Base-by-base conservation (phyloP, 92 coral and sea anemone species). In the Umimayanthus kanabou region DNA sequence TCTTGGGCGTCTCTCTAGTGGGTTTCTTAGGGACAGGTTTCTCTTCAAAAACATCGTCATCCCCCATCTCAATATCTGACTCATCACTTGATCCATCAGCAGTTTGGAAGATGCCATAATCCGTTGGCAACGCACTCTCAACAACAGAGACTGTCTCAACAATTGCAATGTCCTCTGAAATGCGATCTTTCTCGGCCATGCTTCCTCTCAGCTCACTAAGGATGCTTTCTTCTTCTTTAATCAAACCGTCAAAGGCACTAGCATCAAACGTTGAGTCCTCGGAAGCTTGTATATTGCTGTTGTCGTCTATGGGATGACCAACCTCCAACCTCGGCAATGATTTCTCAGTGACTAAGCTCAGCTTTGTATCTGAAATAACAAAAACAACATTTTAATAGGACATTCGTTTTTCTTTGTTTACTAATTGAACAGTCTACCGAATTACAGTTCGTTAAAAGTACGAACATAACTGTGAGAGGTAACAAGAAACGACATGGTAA, bases 1-100 rank as follows among this genome's bases (percentile, higher is more conserved):
- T 72, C 81, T 80, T 74, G 75, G 40, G 80, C 61, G 45, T 72
- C n/a, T 83, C 77, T 69, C 55, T 70, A 71, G 33, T 49, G 9
- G 77, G 28, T 47, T 71, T 65, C 85, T 74, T 23, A 18, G 79
- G 14, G 16, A 80, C 55, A 45, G 49, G 53, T 4, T 45, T 80
- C 43, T 85, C 70, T 49, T 77, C 76, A 77, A 80, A 77, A 7
- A 66, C 81, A 43, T 89, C 89, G 15, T 76, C 83, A 16, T 80
- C 90, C n/a, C 90, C 75, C 74, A 37, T 50, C 15, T 57, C 74
- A 9, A 33, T 30, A 57, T 83, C 87, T 2, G 87, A 83, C 40
- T 83, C 87, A 55, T 83, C 87, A 71, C 87, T 83, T 18, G 78
- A 83, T 20, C 78, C 87, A 43, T 83, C 87, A 29, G 71, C 78